Evolutionary conservation across 1,140 invertebrate species (phyloP), one percentile per base, ranked within the genome.

Genomic region (Anagrus nilaparvatae): DNA sequence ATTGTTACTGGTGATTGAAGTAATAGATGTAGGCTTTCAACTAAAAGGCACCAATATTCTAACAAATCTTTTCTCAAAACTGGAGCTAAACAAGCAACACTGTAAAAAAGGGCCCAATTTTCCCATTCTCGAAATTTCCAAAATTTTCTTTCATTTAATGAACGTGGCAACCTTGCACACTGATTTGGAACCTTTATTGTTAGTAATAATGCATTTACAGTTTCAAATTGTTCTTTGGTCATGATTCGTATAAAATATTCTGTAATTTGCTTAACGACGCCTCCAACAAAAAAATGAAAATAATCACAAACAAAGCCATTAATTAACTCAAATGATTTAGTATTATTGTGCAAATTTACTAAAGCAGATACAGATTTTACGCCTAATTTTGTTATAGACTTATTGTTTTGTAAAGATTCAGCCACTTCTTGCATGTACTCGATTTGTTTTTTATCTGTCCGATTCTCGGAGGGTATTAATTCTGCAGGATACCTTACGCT

Each of bases 101-200:
- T 32, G 19, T 32, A 40, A 17, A 25, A 38, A n/a, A 24, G 36
- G 5, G 25, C 12, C 36, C 36, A 37, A 14, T 36, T 46, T 23
- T 24, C 32, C 38, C 28, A 46, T 31, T 29, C 44, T 25, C 3
- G 21, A 2, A 12, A 33, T 30, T 33, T 40, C 30, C 39, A 40
- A 9, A 12, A 40, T 1, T 12, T 32, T 29, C 30, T 1, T 3
- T 40, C 39, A 5, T 1, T 32, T 17, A 40, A 14, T 12, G 5
- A 8, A 10, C 39, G 28, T 12, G 39, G 24, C 13, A 40, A 40
- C 1, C 39, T 16, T 23, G 5, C 18, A 13, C 31, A 16, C 24
- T 40, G 39, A 17, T 10, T 24, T 20, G 30, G 30, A 0, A 33
- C 21, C 33, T 33, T 40, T 16, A 40, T 12, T 32, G 3, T 17